Evolutionary conservation across 2,113 vertebrate species (phyloP), one percentile per base, ranked within the genome.

Genomic region (Lagopus muta): DNA sequence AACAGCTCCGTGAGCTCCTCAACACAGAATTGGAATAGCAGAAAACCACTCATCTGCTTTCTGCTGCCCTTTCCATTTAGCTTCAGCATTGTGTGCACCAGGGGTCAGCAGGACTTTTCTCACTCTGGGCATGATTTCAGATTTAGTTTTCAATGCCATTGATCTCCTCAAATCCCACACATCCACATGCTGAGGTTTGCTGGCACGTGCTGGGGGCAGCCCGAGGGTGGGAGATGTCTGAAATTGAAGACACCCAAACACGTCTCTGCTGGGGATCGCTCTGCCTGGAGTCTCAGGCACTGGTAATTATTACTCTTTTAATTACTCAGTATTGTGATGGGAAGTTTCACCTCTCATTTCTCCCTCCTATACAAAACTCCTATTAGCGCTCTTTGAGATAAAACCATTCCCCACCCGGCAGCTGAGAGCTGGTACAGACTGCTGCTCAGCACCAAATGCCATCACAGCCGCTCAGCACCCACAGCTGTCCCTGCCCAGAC

Each of bases 311-410:
- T 92, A 86, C 88, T 80, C 92, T 94, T 50, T 52, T 82, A 84
- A 93, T 89, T 96, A 65, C 60, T 82, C 91, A 57, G 85, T 93
- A 84, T 95, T 93, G 92, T 95, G 93, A 96, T 90, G 87, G 93
- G 95, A 92, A 47, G 55, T 72, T 94, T 95, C 95, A 82, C 91
- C 95, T 92, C 92, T 6, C 50, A 3, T 42, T 84, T 81, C 92
- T 77, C 52, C 71, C 85, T 88, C 82, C 3, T 64, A 32, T 7
- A 71, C 79, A 93, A 94, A 82, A 62, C 77, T 77, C 80, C 84
- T 32, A 94, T 94, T 95, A 96, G 84, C 47, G 54, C 86, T 86
- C 77, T 79, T 55, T 47, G 52, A 36, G 36, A 45, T 11, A 71
- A 84, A 48, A 86, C 69, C 30, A 40, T 81, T 94, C 88, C 93